Base-by-base conservation (phyloP, 2,113 vertebrate species). In the Mastomys natalensis region DNA sequence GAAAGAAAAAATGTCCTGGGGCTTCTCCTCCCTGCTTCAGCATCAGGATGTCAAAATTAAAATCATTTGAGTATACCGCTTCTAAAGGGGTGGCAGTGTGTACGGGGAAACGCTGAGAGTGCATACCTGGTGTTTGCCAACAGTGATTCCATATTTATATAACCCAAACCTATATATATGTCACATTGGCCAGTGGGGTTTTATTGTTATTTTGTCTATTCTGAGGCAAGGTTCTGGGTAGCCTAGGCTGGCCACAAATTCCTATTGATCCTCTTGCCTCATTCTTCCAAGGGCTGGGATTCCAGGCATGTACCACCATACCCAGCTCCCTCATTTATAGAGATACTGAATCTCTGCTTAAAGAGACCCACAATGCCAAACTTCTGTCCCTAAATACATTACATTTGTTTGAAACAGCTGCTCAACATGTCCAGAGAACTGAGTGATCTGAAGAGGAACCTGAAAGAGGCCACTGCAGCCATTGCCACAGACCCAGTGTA, bases 371-470 rank as follows among this genome's bases (percentile, higher is more conserved):
- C 34, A 22, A 19, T 22, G 24, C 40, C 9, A n/a, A 37, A 37
- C 40, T 45, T 37, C 70, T 93, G 51, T 16, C 77, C 24, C 86
- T 94, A 87, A 91, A 53, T 48, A 24, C 4, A 16, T 37, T 53
- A 1, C 16, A 4, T 76, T n/a, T 77, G 29, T 60, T 95, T 84
- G 81, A 15, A 97, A 96, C 95, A 99, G 99, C 98, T 99, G 84
- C 98, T 99, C 96, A 99, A 99, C 98, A 99, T 99, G 99, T 99
- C 99, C 73, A 99, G 99, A 96, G 99, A 99, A 97, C 99, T 99
- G 95, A 99, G 99, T n/a, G 99, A 99, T 64, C 95, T 99, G 97
- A 99, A 99, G 99, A 99, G 98, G 96, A 99, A 99, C 91, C 99
- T 99, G 86, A 99, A 99, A 98, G 99, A 99, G 45, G 99, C 99